Evolutionary conservation across 2,797 vertebrate genomes (phyloP).

Genomic region (Ciconia nigra): DNA sequence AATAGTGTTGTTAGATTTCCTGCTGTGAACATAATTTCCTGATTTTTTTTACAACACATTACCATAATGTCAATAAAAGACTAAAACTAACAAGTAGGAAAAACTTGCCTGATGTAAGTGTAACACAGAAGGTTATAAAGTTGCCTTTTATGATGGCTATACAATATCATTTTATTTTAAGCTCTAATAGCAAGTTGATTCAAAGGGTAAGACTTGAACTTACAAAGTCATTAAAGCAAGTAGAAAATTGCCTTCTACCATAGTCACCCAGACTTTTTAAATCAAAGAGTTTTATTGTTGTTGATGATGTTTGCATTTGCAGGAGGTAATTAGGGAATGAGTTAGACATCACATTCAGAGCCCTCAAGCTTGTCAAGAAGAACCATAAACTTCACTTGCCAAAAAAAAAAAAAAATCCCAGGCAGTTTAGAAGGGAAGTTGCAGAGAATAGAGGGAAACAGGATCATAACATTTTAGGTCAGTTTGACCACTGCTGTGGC

Average conservation of each 20-base stretch:
- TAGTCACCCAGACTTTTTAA: slow-evolving; percentile 59
- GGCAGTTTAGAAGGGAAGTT: not conserved
- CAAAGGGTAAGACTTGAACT: slow-evolving; percentile 62
- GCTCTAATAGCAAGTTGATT: slow-evolving; percentile 68
- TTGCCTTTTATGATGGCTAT: slow-evolving; percentile 52
- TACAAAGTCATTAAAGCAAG: slow-evolving; percentile 65
- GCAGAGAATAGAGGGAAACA: not conserved
- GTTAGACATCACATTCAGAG: not conserved
- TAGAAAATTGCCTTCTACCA: slow-evolving; percentile 64
- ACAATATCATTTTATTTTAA: slow-evolving; percentile 68
- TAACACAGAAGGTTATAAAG: slow-evolving; percentile 47
- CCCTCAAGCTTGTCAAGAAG: slow-evolving; percentile 40
- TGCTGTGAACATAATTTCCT: slow-evolving; percentile 85
- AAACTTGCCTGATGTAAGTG: slow-evolving; percentile 35
- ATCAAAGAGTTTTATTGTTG: slow-evolving; percentile 58
- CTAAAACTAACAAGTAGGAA: slow-evolving; percentile 64
- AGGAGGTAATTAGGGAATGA: slow-evolving; percentile 58
- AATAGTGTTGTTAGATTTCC: slow-evolving; percentile 74
- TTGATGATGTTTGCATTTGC: slow-evolving; percentile 59
- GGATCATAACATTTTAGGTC: not conserved
- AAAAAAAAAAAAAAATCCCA: not conserved
- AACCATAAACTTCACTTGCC: not conserved
- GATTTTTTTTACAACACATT: slow-evolving; percentile 74
- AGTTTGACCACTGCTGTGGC: not conserved
- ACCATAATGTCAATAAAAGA: slow-evolving; percentile 53